Evolutionary conservation across 2,797 vertebrate species (phyloP).

Genomic region (Todus mexicanus): DNA sequence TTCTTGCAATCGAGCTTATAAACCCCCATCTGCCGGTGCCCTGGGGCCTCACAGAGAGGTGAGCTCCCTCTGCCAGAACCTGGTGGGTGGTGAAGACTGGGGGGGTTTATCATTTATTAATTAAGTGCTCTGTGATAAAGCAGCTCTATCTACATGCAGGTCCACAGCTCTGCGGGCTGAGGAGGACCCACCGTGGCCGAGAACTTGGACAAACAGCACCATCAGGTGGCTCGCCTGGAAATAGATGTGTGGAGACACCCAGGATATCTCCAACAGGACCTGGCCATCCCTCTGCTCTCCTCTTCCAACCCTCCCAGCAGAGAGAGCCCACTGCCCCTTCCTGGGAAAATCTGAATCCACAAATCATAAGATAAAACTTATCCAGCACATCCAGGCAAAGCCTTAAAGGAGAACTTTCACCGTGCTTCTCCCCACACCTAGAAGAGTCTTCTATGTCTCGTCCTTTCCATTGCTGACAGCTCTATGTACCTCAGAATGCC

Average conservation of each 20-base stretch:
- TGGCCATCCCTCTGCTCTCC: neutral
- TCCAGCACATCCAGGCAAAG: neutral
- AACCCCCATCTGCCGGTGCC: neutral
- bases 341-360: neutral
- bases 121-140: neutral
- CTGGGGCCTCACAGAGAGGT: neutral
- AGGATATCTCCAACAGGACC: neutral
- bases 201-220: conserved; percentile 58
- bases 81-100: neutral
- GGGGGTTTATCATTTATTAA: conserved; percentile 1
- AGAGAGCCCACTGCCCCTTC: neutral
- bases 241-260: neutral
- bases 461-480: neutral
- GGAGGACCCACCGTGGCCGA: neutral
- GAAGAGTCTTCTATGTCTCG: rapidly evolving
- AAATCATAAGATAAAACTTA: neutral
- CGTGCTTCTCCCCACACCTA: neutral
- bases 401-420: neutral
- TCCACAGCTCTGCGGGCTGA: conserved; percentile 10
- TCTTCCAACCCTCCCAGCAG: neutral
- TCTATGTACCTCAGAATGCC: neutral
- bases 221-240: conserved; percentile 53
- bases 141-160: conserved; percentile 40
- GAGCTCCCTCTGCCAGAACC: neutral
- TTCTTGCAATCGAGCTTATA: conserved; percentile 26